Evolutionary conservation across 2,797 vertebrate genomes (phyloP), one percentile per base, ranked within the genome.

Genomic region (Hylomyscus alleni): DNA sequence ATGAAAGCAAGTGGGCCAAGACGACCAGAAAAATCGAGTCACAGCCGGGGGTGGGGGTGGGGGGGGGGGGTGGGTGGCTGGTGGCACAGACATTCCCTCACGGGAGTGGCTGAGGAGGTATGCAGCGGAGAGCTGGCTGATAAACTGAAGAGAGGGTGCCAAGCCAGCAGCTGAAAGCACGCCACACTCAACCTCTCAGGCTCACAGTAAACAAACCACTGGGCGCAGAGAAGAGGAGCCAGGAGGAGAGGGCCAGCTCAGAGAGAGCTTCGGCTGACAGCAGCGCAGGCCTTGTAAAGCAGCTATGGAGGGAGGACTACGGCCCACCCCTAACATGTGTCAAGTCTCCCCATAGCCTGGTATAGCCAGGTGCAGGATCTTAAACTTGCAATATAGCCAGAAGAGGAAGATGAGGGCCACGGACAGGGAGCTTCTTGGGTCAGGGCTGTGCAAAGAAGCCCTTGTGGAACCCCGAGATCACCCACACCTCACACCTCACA

Each of bases 11-110:
- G 86, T 76, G 78, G 84, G 93, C 94, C 87, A 94, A 78, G 73
- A 76, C 78, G 82, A 3, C 56, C 72, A 89, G 96, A 62, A 82
- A 95, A 77, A 90, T 85, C 93, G 97, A 97, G 96, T 97, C 96
- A 65, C 8, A 8, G 52, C 44, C 44, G 56, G 58, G 93, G 50
- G 34, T 8, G 37, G 52, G 44, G 56, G 8, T 24, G 47, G 58
- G 65, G 84, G 54, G 65, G 93, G 77, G 37, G 11, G 56, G 37
- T n/a, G 11, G 60, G 52, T 47, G 34, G 82, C 60, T 76, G 92
- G 77, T 50, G 62, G 24, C 90, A 13, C 58, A 85, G 96, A 87
- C 29, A 6, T 29, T 40, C 89, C 95, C 52, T 73, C 31, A 17
- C 44, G 34, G 0, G 20, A 72, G 92, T 0, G 52, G 92, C 90